Conservation (phyloP, 2,888 invertebrate genomes). For the Meandrusa payeni region DNA sequence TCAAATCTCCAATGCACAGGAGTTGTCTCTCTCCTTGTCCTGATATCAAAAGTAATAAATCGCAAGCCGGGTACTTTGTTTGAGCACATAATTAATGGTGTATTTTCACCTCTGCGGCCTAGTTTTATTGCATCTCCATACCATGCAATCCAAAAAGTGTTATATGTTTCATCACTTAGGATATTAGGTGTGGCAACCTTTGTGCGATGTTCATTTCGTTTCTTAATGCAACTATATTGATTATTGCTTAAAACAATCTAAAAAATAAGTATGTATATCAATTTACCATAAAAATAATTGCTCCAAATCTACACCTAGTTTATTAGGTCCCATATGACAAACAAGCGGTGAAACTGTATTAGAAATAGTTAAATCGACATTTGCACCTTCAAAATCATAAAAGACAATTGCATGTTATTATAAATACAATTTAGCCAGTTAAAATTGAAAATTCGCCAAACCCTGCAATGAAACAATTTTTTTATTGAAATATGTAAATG, state of each 20-base stretch:
- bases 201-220: conserved; percentile 28
- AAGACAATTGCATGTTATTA: no score
- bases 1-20: conserved; percentile 43
- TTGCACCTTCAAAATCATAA: no score
- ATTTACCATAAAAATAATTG: no score
- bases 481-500: no score
- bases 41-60: conserved; percentile 34
- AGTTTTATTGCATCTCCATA: conserved; percentile 55
- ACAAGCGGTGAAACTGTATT: no score
- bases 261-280: conserved; percentile 11
- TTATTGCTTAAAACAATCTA: conserved; percentile 44
- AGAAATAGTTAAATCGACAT: no score
- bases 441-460: no score
- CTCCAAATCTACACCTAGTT: no score
- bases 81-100: conserved; percentile 37
- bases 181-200: conserved; percentile 59
- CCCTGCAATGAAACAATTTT: no score
- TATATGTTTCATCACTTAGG: conserved; percentile 57
- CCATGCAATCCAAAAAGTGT: conserved; percentile 76
- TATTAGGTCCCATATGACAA: no score
- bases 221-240: conserved; percentile 40
- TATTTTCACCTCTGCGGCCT: conserved; percentile 55
- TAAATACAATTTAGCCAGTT: no score
- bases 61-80: conserved; percentile 36
- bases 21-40: conserved; percentile 22